phyloP scores from a whole-genome alignment of 1,140 invertebrate genomes.

The Heliconius nattereri region DNA sequence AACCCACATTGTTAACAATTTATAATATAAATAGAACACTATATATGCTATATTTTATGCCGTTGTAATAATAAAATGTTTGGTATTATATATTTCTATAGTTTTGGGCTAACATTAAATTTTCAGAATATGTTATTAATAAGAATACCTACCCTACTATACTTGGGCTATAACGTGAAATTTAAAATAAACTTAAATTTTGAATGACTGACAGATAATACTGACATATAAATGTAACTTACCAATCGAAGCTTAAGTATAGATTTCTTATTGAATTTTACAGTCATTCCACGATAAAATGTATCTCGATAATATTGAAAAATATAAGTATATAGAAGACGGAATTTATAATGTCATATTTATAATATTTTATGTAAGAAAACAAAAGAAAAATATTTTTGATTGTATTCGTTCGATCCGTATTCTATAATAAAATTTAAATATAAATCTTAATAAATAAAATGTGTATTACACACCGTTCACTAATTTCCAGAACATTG shows the following conservation, averaged over 20 bases:
- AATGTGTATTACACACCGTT: too few species aligned
- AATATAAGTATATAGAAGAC: neutral
- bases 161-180: too few species aligned
- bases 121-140: too few species aligned
- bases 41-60: neutral
- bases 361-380: neutral
- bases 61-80: neutral
- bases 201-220: too few species aligned
- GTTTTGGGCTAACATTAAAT: too few species aligned
- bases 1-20: constrained; percentile 27
- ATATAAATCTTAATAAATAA: neutral
- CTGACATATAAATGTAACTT: neutral
- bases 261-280: too few species aligned
- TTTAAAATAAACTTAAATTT: too few species aligned
- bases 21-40: constrained; percentile 8
- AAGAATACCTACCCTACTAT: too few species aligned
- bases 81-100: too few species aligned
- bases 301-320: neutral
- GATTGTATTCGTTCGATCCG: neutral
- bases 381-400: neutral
- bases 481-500: too few species aligned
- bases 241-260: too few species aligned
- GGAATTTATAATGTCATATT: neutral
- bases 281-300: too few species aligned
- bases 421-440: neutral